Conservation (phyloP, 2,888 invertebrate genomes). For the Boloria euphrosyne region DNA sequence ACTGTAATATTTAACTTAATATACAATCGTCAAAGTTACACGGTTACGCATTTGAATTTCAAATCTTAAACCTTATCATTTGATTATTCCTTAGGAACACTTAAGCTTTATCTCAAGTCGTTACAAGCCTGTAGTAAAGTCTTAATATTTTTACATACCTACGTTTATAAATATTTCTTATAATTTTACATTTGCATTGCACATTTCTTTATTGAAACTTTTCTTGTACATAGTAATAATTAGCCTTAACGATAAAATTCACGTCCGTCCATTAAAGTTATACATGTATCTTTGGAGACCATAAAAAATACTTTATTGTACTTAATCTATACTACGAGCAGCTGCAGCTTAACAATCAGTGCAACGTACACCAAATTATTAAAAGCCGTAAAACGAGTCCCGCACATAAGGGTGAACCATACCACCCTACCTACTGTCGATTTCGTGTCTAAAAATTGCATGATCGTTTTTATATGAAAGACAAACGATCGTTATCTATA, state of each 20-base stretch:
- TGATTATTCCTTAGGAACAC: too few relatives aligned
- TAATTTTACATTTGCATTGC: too few relatives aligned
- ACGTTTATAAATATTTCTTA: too few relatives aligned
- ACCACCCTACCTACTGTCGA: constrained; percentile 74
- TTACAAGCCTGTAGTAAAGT: too few relatives aligned
- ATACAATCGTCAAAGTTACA: neutral
- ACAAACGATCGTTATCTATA: constrained; percentile 68
- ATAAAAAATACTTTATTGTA: constrained; percentile 59
- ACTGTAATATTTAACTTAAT: neutral
- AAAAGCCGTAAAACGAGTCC: constrained; percentile 81
- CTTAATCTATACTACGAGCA: constrained; percentile 58
- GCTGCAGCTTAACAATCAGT: constrained; percentile 77
- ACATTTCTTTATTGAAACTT: too few relatives aligned
- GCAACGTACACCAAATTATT: constrained; percentile 79
- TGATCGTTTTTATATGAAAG: constrained; percentile 70
- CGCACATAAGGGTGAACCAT: constrained; percentile 74
- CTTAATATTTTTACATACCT: too few relatives aligned
- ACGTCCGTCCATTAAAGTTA: neutral
- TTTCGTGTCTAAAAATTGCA: constrained; percentile 70
- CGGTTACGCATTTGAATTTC: too few relatives aligned
- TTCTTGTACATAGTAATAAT: too few relatives aligned
- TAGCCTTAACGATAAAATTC: too few relatives aligned
- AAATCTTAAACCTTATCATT: too few relatives aligned
- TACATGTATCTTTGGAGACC: constrained; percentile 34
- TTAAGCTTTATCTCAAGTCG: too few relatives aligned